phyloP scores from a whole-genome alignment of 2,888 invertebrate genomes.

The Synergus laeviventris region DNA sequence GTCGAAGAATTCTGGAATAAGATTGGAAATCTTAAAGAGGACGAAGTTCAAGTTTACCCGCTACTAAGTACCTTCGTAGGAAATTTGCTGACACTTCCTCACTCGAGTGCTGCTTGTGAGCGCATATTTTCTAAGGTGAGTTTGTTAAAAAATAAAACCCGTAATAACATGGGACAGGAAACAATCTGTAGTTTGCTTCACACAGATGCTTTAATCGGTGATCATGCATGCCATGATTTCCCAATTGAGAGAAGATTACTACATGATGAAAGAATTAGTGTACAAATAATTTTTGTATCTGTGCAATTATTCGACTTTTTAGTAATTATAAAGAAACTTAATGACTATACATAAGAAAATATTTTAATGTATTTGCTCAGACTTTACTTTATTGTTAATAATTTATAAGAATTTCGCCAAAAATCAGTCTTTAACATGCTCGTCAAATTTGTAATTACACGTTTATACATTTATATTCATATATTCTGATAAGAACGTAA shows the following conservation, averaged over 20 bases:
- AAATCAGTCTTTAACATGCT: neutral
- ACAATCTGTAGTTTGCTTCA: neutral
- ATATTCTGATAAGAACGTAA: neutral
- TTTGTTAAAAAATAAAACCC: neutral
- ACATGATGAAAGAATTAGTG: no score
- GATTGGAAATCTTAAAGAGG: neutral
- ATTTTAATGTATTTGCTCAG: neutral
- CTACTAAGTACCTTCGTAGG: neutral
- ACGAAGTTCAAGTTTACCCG: neutral
- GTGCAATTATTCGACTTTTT: neutral
- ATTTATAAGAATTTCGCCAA: neutral
- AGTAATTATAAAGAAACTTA: neutral
- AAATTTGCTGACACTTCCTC: neutral
- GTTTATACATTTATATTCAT: neutral
- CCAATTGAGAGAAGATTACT: neutral
- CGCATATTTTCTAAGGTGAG: neutral
- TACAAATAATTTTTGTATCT: neutral
- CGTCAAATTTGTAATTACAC: neutral
- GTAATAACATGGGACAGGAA: slow-evolving; percentile 1
- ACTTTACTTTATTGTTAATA: neutral
- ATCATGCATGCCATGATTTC: neutral
- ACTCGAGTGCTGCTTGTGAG: slow-evolving; percentile 16
- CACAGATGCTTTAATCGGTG: neutral
- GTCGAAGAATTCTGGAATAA: neutral
- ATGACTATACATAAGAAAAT: no score